Evolutionary conservation across 2,888 invertebrate species (phyloP), one percentile per base, ranked within the genome.

Genomic region (Philereme vetulata): DNA sequence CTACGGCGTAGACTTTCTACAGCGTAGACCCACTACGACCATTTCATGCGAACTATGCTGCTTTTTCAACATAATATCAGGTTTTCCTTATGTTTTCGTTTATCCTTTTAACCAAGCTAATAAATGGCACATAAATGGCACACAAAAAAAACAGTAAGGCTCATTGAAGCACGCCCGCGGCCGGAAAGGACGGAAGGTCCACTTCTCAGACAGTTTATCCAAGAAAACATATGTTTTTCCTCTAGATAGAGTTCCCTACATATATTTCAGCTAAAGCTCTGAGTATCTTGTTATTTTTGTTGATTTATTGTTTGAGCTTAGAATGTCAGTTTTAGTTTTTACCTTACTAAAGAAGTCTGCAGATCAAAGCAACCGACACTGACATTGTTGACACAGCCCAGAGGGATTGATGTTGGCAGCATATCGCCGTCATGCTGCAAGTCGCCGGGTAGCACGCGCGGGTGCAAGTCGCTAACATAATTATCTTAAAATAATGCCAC

Each of bases 91-190:
- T 43, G 10, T 51, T 51, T 33, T 55, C 9, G 46, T 45, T 38
- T 35, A 10, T 9, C 47, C 21, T 35, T 46, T 21, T 48, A 11
- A 51, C 33, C 45, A 51, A 10, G 38, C 6, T 46, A 47, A 52
- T 55, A 62, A 46, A 62, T 52, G 43, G 21, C 45, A 48, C 47
- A 62, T 62, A 62, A 51, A 40, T 62, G 44, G n/a, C n/a, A n/a
- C n/a, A n/a, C n/a, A n/a, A n/a, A n/a, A n/a, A n/a, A n/a, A n/a
- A 55, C 40, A 7, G 40, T 35, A 49, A 21, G 53, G 9, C 51
- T 58, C 54, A 42, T 45, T 46, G 40, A 42, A 36, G 51, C 53
- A 46, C 47, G 51, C 46, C 47, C 43, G 11, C 34, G 4, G n/a
- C 32, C 48, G 48, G 46, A 52, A 46, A 11, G 9, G 40, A n/a